These are phyloP conservation scores for Conopomorpha cramerella DNA, from an alignment of 1,140 invertebrate species.

Conservation along the genomic window DNA sequence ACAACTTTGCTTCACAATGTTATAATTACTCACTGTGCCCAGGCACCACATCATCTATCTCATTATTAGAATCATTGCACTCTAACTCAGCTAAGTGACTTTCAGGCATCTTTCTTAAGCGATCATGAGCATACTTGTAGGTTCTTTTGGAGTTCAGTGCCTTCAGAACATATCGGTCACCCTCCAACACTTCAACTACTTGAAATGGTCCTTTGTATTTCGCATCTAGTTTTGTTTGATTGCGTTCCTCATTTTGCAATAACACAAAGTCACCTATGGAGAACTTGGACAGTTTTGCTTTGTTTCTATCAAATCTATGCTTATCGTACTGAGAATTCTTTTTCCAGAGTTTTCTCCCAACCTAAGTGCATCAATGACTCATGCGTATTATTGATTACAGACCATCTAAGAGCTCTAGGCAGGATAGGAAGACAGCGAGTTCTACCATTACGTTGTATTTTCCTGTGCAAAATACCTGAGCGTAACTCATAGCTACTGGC, in stretches of 20 bases:
- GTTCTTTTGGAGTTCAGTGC: constrained; percentile 4
- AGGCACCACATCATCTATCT: no score
- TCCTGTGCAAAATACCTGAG: constrained; percentile 12
- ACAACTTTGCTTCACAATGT: no score
- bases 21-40: no score
- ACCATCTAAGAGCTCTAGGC: constrained; percentile 14
- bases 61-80: no score
- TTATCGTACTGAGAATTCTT: constrained; percentile 5
- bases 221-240: constrained; percentile 15
- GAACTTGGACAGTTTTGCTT: constrained; percentile 9
- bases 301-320: constrained; percentile 9
- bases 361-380: constrained; percentile 3
- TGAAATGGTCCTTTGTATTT: constrained; percentile 14
- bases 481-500: constrained; percentile 12
- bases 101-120: constrained; percentile 1
- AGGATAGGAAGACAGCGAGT: constrained; percentile 15
- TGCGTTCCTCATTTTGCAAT: constrained; percentile 12
- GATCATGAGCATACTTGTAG: constrained; percentile 6
- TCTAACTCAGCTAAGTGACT: no score
- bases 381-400: constrained; percentile 21
- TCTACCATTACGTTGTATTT: constrained; percentile 4
- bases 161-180: no score
- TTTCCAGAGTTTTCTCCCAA: not conserved
- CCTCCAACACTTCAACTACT: constrained; percentile 7
- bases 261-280: constrained; percentile 10